Evolutionary conservation across 2,888 invertebrate species (phyloP).

Genomic region (Heliothis peltigera): DNA sequence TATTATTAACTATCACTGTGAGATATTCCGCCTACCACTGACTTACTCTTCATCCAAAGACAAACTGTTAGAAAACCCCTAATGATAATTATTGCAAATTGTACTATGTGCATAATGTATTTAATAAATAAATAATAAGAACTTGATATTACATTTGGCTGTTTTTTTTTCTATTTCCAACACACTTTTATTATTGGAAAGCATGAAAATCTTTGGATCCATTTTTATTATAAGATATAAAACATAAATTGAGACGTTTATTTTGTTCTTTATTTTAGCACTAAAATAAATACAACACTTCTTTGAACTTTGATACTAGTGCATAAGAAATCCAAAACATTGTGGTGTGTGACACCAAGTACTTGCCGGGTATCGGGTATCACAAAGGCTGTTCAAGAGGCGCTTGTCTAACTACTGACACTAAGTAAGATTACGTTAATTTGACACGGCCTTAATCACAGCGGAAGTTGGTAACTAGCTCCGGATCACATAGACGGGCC

Average conservation of each 20-base stretch:
- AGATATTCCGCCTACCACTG: too few relatives aligned
- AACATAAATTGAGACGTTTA: too few relatives aligned
- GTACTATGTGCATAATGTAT: too few relatives aligned
- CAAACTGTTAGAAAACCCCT: too few relatives aligned
- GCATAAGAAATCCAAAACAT: slow-evolving; percentile 5
- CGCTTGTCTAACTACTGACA: slow-evolving; percentile 45
- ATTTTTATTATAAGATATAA: neutral
- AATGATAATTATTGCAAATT: too few relatives aligned
- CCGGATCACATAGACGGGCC: slow-evolving; percentile 37
- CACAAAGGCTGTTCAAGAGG: slow-evolving; percentile 42
- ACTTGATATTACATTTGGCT: too few relatives aligned
- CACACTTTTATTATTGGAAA: too few relatives aligned
- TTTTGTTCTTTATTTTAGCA: too few relatives aligned
- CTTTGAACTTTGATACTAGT: slow-evolving; percentile 9
- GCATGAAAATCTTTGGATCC: neutral
- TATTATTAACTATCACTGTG: too few relatives aligned
- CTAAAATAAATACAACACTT: neutral
- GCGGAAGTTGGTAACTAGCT: slow-evolving; percentile 40
- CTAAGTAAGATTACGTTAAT: slow-evolving; percentile 57
- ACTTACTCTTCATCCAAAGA: too few relatives aligned
- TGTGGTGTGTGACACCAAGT: slow-evolving; percentile 18
- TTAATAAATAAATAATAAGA: too few relatives aligned
- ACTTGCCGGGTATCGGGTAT: slow-evolving; percentile 29
- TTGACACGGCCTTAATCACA: slow-evolving; percentile 49
- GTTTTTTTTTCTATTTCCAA: too few relatives aligned